Conservation (phyloP, 1,140 invertebrate genomes). For the silkworm (Bombyx mori) region ASM3026992v2 NC_085110.1:12746501-12747000, state of each 20-base stretch:
- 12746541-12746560: too few relatives aligned
- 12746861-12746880: background rate
- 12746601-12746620: too few relatives aligned
- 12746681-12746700: too few relatives aligned
- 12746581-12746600: too few relatives aligned
- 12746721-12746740: conserved; percentile 9
- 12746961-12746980: conserved; percentile 50
- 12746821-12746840: conserved; percentile 4
- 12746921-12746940: conserved; percentile 48
- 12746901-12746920: conserved; percentile 42
- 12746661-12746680: too few relatives aligned
- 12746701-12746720: too few relatives aligned
- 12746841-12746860: conserved; percentile 3
- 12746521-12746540: background rate
- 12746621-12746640: conserved; percentile 20
- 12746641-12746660: conserved; percentile 16
- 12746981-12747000: conserved; percentile 50
- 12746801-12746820: conserved; percentile 4
- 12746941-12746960: conserved; percentile 45
- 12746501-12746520: conserved; percentile 3
- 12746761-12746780: conserved; percentile 2
- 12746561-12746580: too few relatives aligned
- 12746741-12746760: conserved; percentile 9
- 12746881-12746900: conserved; percentile 28
- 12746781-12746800: conserved; percentile 5